A percentile compares a stretch with the other conserved stretches of the same genome.
Evolutionary conservation across 2,797 vertebrate species (phyloP).

Genomic region (Ceyx erithaca): DNA sequence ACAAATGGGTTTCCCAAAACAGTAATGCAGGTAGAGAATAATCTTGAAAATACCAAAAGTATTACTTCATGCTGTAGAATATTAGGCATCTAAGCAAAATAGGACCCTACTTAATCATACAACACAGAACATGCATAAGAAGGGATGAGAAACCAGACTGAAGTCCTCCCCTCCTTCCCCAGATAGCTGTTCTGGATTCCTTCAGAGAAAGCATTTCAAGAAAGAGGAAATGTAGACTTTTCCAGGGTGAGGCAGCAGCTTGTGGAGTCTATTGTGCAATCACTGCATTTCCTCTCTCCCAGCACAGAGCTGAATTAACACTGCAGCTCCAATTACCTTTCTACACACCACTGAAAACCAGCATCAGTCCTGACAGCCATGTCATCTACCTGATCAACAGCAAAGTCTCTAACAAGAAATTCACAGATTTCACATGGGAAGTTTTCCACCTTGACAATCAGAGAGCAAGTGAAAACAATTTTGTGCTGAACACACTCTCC

Average conservation of each 20-base stretch:
- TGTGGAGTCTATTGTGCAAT: constrained; percentile 23
- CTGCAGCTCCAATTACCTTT: neutral
- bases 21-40: neutral
- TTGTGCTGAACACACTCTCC: neutral
- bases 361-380: neutral
- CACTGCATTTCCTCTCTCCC: neutral
- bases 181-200: neutral
- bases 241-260: constrained; percentile 16
- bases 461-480: constrained; percentile 4
- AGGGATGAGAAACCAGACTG: neutral
- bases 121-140: constrained; percentile 15
- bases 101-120: neutral
- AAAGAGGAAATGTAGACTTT: constrained; percentile 16
- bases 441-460: neutral
- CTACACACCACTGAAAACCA: neutral
- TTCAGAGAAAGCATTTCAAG: neutral
- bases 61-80: constrained; percentile 41
- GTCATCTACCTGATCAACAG: neutral
- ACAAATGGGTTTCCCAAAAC: constrained; percentile 2
- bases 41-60: neutral
- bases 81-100: constrained; percentile 3
- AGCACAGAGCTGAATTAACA: neutral
- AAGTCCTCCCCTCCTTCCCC: neutral
- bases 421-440: neutral
- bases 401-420: neutral